Evolutionary conservation across 2,113 vertebrate genomes (phyloP).

Genomic region (Sinocyclocheilus rhinocerous): DNA sequence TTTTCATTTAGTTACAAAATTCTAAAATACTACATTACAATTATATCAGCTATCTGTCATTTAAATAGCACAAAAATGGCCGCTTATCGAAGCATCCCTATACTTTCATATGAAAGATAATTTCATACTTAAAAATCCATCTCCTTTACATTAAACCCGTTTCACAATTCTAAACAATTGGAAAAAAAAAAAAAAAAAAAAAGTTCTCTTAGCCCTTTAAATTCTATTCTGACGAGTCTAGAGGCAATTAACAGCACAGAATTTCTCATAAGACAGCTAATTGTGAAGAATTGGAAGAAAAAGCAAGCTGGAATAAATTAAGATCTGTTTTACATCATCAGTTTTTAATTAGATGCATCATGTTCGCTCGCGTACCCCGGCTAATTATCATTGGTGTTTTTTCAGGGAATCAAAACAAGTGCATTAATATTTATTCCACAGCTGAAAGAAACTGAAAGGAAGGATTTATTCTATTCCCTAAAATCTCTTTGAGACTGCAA

Average conservation of each 20-base stretch:
- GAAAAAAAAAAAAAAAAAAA: too few species aligned
- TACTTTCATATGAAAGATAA: not conserved
- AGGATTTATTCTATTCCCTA: not conserved
- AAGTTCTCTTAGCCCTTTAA: not conserved
- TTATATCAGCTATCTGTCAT: too few species aligned
- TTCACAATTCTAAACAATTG: not conserved
- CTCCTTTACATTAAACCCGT: not conserved
- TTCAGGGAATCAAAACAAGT: constrained; percentile 7
- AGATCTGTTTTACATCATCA: constrained; percentile 53
- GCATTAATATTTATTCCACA: constrained; percentile 41
- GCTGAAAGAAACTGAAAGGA: not conserved
- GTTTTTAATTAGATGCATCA: constrained; percentile 71
- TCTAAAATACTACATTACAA: too few species aligned
- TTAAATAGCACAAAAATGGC: too few species aligned
- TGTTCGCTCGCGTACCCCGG: constrained; percentile 58
- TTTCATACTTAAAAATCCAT: not conserved
- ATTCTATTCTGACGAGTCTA: constrained; percentile 1
- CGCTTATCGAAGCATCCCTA: not conserved
- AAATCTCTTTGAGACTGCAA: not conserved
- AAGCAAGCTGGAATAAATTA: constrained; percentile 65
- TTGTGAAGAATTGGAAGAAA: constrained; percentile 54
- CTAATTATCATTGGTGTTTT: constrained; percentile 54
- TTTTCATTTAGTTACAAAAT: too few species aligned
- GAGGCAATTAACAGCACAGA: not conserved
- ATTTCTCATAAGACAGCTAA: not conserved